A percentile compares a stretch with the other conserved stretches of the same genome.
Evolutionary conservation across 2,888 invertebrate genomes (phyloP).

Genomic region (Ichneumoninae sp.): DNA sequence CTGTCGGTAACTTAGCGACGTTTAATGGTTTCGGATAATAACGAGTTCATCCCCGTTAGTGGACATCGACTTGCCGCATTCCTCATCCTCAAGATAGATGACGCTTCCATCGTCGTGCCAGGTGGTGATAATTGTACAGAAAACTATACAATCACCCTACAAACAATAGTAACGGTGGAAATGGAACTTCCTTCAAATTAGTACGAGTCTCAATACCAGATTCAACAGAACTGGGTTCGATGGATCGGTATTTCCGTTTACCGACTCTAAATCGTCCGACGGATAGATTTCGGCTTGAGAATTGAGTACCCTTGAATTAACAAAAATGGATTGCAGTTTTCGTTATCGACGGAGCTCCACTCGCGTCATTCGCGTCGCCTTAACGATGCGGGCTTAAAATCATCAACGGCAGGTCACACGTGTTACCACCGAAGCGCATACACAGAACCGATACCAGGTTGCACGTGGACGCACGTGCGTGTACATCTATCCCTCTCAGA

Average conservation of each 20-base stretch:
- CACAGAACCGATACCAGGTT: conserved; percentile 42
- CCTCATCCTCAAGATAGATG: not conserved
- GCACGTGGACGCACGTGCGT: conserved; percentile 56
- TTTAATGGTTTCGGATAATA: not conserved
- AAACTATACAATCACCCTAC: not conserved
- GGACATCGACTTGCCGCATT: not conserved
- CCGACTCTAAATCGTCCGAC: not conserved
- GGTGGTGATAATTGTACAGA: not conserved
- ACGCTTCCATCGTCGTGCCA: not conserved
- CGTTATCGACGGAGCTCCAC: not conserved
- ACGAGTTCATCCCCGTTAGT: not conserved
- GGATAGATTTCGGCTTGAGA: too few relatives aligned
- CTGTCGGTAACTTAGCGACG: not conserved
- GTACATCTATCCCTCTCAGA: not conserved
- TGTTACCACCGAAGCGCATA: conserved; percentile 22
- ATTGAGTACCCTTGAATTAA: too few relatives aligned
- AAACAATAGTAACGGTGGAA: not conserved
- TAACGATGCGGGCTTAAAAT: conserved; percentile 55
- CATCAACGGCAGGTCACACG: conserved; percentile 49
- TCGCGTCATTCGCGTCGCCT: not conserved
- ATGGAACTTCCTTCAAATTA: not conserved
- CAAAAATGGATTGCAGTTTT: not conserved
- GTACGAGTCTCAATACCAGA: not conserved
- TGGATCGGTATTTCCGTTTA: not conserved
- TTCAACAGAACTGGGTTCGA: not conserved